Conservation (phyloP, 2,888 invertebrate species). For the Oscheius sp. region DNA sequence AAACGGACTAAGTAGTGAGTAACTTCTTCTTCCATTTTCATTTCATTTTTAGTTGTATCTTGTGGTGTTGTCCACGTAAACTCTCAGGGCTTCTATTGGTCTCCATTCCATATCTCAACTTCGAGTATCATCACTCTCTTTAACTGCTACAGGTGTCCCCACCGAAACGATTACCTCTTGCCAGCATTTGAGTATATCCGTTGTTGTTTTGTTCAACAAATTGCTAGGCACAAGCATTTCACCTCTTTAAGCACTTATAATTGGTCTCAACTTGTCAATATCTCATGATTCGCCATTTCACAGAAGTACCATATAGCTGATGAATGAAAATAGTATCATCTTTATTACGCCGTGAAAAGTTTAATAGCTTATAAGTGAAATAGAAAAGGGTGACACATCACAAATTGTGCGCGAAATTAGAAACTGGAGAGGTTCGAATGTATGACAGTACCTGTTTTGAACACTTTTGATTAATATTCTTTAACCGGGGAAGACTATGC, state of each 20-base stretch:
- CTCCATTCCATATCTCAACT: slow-evolving; percentile 21
- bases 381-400: neutral
- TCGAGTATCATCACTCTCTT: slow-evolving; percentile 16
- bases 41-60: slow-evolving; percentile 8
- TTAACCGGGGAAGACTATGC: neutral
- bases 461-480: neutral
- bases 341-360: neutral
- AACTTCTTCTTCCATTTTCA: too few relatives aligned
- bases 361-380: too few relatives aligned
- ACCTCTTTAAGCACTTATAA: slow-evolving; percentile 13
- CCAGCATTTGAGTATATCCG: neutral
- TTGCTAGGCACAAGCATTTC: slow-evolving; percentile 13
- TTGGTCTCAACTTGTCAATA: slow-evolving; percentile 18
- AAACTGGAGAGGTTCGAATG: neutral
- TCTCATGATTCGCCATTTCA: slow-evolving; percentile 23
- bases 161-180: slow-evolving; percentile 22
- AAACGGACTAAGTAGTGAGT: slow-evolving; percentile 25
- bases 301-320: slow-evolving; percentile 1
- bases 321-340: neutral
- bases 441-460: neutral
- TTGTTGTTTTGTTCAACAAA: neutral
- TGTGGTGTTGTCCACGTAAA: neutral
- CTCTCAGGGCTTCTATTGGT: slow-evolving; percentile 26
- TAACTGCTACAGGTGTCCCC: slow-evolving; percentile 11
- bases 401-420: neutral